phyloP scores from a whole-genome alignment of 2,888 invertebrate species.

The Camponotus fellah region DNA sequence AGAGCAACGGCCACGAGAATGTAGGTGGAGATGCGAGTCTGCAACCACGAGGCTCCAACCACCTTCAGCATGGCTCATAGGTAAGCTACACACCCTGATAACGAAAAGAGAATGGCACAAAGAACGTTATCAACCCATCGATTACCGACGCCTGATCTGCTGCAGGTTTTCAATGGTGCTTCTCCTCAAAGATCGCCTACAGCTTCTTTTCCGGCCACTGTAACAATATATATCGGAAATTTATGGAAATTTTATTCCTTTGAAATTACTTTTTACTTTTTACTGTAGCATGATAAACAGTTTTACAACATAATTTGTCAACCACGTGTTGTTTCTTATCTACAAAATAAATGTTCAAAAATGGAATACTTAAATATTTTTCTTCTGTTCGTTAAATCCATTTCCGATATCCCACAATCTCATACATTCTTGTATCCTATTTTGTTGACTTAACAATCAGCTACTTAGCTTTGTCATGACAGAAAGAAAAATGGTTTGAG shows the following conservation, averaged over 20 bases:
- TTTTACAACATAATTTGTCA: background rate
- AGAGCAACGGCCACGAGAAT: slow-evolving; percentile 90
- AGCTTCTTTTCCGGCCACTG: slow-evolving; percentile 65
- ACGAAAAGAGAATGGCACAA: slow-evolving; percentile 70
- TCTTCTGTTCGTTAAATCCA: background rate
- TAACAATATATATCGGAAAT: slow-evolving; percentile 59
- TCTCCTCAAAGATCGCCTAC: slow-evolving; percentile 68
- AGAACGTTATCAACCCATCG: slow-evolving; percentile 85
- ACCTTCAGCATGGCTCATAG: slow-evolving; percentile 90
- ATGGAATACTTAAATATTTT: background rate
- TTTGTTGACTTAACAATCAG: too few relatives aligned
- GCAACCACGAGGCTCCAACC: slow-evolving; percentile 92
- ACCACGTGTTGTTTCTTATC: too few relatives aligned
- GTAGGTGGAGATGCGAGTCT: slow-evolving; percentile 91
- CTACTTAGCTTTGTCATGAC: too few relatives aligned
- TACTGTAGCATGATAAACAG: too few relatives aligned
- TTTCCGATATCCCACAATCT: too few relatives aligned
- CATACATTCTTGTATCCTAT: too few relatives aligned
- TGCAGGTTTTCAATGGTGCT: slow-evolving; percentile 66
- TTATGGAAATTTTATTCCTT: background rate
- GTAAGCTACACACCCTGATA: slow-evolving; percentile 80
- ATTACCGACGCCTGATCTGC: slow-evolving; percentile 80
- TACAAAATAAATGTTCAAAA: background rate
- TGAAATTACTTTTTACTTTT: slow-evolving; percentile 1
- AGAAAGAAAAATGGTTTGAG: too few relatives aligned